Base-by-base conservation (phyloP, 2,113 vertebrate species). In the Sinocyclocheilus rhinocerous region DNA sequence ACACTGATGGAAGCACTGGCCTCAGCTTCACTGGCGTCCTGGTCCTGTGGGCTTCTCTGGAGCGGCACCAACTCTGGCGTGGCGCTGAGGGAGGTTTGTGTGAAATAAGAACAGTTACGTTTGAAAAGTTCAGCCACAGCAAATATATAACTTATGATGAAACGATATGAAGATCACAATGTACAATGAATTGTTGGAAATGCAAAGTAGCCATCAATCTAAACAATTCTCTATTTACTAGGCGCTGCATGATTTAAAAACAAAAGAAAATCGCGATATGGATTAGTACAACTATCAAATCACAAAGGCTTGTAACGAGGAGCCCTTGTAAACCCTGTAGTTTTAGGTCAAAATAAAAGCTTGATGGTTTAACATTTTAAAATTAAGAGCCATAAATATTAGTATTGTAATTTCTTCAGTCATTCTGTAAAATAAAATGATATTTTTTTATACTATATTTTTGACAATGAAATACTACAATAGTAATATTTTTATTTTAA, bases 1-100 rank as follows among this genome's bases (percentile, higher is more conserved):
- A 99, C 93, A 55, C 85, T 81, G 67, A 96, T 92, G 0, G 97
- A 93, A 22, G 96, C 92, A n/a, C 94, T 96, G 88, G 97, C 98
- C 92, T 97, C 95, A 91, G 97, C 97, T 95, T 98, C 98, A 0
- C 94, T 96, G 85, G 95, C 94, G 8, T 94, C 95, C 92, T 96
- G 96, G 85, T 95, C 96, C 91, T 96, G 96, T 85, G 93, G 95
- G 24, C 92, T 93, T 20, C 77, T 72, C 0, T 91, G 93, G 76
- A 88, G 92, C 88, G 94, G 94, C 83, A 96, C 90, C 90, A 99
- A 90, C 85, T 98, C 96, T 57, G 97, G 98, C 0, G 93, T 96
- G 0, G 96, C 97, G 91, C 98, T 99, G 87, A 42, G 36, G 78
- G 29, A 63, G 6, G 13, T 76, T 26, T 50, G 18, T 18, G 65